Conservation (phyloP, 1,140 invertebrate species). For the Micrasema minimum region DNA sequence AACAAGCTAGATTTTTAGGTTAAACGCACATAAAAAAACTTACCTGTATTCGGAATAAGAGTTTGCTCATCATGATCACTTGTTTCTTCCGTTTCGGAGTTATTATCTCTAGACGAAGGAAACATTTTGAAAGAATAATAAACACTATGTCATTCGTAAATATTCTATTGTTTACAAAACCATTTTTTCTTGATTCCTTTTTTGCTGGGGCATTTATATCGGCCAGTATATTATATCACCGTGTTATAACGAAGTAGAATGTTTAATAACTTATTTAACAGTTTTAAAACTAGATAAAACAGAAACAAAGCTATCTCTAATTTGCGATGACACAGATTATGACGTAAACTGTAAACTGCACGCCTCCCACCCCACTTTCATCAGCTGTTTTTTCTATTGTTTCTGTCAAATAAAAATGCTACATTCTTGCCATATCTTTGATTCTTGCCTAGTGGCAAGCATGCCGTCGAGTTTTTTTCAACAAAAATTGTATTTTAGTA, state of each 20-base stretch:
- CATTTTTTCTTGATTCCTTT: background rate
- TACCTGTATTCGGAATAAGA: constrained; percentile 25
- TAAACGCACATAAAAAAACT: constrained; percentile 13
- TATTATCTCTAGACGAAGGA: constrained; percentile 12
- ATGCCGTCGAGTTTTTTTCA: too few species aligned
- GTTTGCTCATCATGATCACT: constrained; percentile 32
- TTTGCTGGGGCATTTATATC: too few species aligned
- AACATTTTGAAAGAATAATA: constrained; percentile 33
- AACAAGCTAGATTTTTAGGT: constrained; percentile 22
- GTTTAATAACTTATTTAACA: constrained; percentile 4
- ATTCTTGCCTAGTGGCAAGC: too few species aligned
- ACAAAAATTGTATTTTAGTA: too few species aligned
- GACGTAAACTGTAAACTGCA: constrained; percentile 13
- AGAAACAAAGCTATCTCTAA: constrained; percentile 25
- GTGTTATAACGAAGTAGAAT: background rate
- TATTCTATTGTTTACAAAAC: constrained; percentile 12
- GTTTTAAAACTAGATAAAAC: constrained; percentile 1
- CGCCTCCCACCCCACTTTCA: constrained; percentile 6
- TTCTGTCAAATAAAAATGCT: background rate
- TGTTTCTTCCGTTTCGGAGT: constrained; percentile 35
- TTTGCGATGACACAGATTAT: background rate
- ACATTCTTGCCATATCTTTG: too few species aligned
- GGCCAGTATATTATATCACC: background rate
- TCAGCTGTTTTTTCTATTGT: constrained; percentile 4
- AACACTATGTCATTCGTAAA: constrained; percentile 2